Conservation (phyloP, 2,888 invertebrate genomes). For the Branchinecta sandiegonensis region DNA sequence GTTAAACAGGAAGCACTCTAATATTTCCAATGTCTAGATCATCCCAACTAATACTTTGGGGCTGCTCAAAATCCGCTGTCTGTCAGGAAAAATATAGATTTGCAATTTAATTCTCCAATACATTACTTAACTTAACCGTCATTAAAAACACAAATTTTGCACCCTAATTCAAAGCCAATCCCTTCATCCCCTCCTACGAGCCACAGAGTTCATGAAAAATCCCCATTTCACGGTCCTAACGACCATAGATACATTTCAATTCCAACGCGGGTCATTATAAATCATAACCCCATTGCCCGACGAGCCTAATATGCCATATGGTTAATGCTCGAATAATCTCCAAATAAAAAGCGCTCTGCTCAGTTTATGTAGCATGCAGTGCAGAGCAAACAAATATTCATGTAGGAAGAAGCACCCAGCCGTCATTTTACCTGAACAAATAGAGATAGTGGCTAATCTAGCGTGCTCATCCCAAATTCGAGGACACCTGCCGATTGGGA, state of each 20-base stretch:
- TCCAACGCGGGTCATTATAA: slow-evolving; percentile 1
- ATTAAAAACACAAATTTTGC: too few relatives aligned
- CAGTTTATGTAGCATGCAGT: slow-evolving; percentile 13
- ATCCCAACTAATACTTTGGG: too few relatives aligned
- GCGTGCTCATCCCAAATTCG: not conserved
- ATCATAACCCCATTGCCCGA: slow-evolving; percentile 1
- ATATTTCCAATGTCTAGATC: too few relatives aligned
- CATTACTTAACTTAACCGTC: too few relatives aligned
- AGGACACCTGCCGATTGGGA: not conserved
- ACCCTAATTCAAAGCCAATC: too few relatives aligned
- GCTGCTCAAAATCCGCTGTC: too few relatives aligned
- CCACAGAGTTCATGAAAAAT: too few relatives aligned
- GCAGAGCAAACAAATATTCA: slow-evolving; percentile 7
- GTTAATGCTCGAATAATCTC: slow-evolving; percentile 15
- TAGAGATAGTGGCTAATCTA: slow-evolving; percentile 7
- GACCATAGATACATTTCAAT: not conserved
- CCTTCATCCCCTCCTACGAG: too few relatives aligned
- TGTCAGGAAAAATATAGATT: too few relatives aligned
- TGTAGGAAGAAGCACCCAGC: not conserved
- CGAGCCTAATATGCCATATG: slow-evolving; percentile 4
- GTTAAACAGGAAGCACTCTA: too few relatives aligned
- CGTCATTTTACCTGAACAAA: not conserved
- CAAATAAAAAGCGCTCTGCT: not conserved
- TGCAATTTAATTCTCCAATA: too few relatives aligned
- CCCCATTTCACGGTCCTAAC: slow-evolving; percentile 6